Percentiles rank a stretch among this genome's conserved stretches.
Evolutionary conservation across 1,140 invertebrate genomes (phyloP).

Genomic region (Stegodyphus dumicola): DNA sequence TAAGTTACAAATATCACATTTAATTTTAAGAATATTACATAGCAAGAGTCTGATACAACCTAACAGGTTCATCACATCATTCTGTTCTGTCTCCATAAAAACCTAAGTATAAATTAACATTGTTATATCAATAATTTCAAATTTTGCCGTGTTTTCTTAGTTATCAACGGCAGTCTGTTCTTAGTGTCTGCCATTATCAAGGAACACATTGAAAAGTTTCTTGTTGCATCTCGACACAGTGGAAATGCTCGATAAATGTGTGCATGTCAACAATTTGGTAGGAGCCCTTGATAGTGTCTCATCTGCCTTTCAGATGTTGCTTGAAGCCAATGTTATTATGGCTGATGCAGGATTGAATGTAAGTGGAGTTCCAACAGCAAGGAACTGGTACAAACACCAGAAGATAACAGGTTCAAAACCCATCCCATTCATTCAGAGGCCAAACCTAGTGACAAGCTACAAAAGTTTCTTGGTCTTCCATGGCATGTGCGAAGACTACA

Average conservation of each 20-base stretch:
- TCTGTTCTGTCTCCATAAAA: constrained; percentile 3
- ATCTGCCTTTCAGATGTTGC: constrained; percentile 8
- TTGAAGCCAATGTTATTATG: constrained; percentile 6
- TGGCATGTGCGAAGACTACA: too few species aligned
- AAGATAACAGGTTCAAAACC: constrained; percentile 7
- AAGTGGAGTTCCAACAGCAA: constrained; percentile 25
- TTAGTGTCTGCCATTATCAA: neutral
- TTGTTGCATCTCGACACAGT: too few species aligned
- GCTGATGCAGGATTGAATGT: constrained; percentile 2
- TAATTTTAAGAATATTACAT: too few species aligned
- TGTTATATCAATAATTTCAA: neutral
- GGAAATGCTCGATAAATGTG: too few species aligned
- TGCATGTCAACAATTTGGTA: neutral
- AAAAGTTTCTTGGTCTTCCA: neutral
- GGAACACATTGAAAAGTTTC: neutral
- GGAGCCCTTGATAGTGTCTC: neutral
- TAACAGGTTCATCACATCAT: too few species aligned
- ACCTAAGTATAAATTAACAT: neutral
- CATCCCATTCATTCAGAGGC: constrained; percentile 7
- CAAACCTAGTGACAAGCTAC: neutral
- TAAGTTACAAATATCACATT: too few species aligned
- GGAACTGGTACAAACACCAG: neutral
- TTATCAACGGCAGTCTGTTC: neutral
- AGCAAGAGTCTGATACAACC: too few species aligned
- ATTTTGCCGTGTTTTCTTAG: neutral